Conservation (phyloP, 2,888 invertebrate species). For the Alviniconcha strummeri region DNA sequence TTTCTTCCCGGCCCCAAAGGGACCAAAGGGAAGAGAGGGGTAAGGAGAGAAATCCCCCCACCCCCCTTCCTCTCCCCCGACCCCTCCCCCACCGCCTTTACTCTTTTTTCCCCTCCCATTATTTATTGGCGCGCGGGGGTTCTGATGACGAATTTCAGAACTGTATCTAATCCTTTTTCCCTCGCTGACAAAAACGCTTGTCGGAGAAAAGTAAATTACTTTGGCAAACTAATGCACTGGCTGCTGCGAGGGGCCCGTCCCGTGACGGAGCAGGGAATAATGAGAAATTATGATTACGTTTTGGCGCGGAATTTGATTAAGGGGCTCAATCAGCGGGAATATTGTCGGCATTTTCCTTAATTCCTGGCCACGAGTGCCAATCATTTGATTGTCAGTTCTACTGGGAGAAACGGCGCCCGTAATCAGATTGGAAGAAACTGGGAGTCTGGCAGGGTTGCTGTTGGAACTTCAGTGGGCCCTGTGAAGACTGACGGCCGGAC, state of each 20-base stretch:
- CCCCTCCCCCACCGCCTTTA: background rate
- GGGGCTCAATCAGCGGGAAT: constrained; percentile 40
- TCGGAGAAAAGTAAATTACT: constrained; percentile 31
- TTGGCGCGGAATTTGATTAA: constrained; percentile 42
- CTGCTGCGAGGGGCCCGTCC: constrained; percentile 9
- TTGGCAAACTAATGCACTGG: constrained; percentile 30
- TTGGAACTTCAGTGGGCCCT: too few relatives aligned
- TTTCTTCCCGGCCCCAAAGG: constrained; percentile 30
- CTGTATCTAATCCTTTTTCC: constrained; percentile 37
- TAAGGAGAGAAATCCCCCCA: background rate
- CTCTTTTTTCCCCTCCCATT: background rate
- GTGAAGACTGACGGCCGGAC: too few relatives aligned
- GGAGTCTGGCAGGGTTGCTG: too few relatives aligned
- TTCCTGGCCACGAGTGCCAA: constrained; percentile 37
- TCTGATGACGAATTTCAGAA: constrained; percentile 39
- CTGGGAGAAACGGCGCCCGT: constrained; percentile 23
- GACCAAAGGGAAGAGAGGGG: background rate
- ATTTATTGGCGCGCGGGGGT: constrained; percentile 16
- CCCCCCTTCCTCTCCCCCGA: background rate
- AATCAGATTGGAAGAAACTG: constrained; percentile 20
- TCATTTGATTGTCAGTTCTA: constrained; percentile 33
- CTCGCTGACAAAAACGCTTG: constrained; percentile 19
- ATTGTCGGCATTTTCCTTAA: constrained; percentile 42
- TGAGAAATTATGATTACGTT: constrained; percentile 45
- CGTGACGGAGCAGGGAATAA: constrained; percentile 32